Base-by-base conservation (phyloP, 2,797 vertebrate species). In the Limosa lapponica region DNA sequence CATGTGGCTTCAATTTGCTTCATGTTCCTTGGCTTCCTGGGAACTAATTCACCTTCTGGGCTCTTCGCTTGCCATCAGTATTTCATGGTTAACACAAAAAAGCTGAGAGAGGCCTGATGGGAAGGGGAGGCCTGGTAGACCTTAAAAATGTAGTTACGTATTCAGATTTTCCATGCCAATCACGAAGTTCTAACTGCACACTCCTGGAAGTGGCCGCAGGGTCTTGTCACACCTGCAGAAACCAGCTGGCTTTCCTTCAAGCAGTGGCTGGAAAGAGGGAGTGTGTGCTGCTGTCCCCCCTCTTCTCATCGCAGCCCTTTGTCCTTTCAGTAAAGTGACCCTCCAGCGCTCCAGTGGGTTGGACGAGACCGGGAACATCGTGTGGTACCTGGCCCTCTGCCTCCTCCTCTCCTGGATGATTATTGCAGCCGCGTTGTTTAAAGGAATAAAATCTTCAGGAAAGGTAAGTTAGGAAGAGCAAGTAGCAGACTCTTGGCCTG, bases 381-480 rank as follows among this genome's bases (percentile, higher is more conserved):
- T 99, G 34, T 99, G 99, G 99, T 99, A 99, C 91, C 95, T 99
- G 98, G 99, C 99, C 3, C 99, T 99, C 58, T 99, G 99, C 95
- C 98, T 99, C 72, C 98, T 99, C 89, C 97, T 99, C 34, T 96
- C 98, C 90, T 99, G 99, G 98, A 82, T 99, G 0, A 90, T 99
- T 27, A 98, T 99, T 27, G 98, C 95, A 61, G 98, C 98, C 23
- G 98, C 98, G 0, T 96, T 99, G 49, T 98, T 98, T 90, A 99
- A 98, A 98, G 99, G 99, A 89, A 99, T 99, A 96, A 99, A 99
- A 95, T 99, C 99, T 64, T 99, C 99, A 32, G 99, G 99, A 79
- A 99, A 99, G 98, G 99, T 99, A 97, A 95, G 98, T 62, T 51
- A n/a, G 15, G 49, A 83, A 75, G 57, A 89, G 77, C 80, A 66